Evolutionary conservation across 2,113 vertebrate species (phyloP).

Genomic region (Melospiza melodia): DNA sequence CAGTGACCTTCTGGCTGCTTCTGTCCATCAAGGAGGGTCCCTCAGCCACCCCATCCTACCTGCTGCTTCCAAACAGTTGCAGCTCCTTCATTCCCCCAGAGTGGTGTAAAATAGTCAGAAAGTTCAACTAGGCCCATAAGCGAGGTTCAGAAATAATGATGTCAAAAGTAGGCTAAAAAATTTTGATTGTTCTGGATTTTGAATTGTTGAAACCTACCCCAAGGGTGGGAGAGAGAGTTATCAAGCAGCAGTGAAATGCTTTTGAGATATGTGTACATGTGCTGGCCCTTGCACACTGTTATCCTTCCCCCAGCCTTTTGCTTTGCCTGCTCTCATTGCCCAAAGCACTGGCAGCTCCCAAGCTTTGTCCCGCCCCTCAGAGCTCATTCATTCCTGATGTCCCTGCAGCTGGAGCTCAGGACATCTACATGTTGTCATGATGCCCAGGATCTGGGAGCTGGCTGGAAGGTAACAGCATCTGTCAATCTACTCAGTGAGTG

Average conservation of each 20-base stretch:
- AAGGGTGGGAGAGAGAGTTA: neutral
- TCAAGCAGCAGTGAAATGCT: neutral
- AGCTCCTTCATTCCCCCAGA: neutral
- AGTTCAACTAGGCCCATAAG: neutral
- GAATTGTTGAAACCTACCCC: neutral
- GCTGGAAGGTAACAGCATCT: neutral
- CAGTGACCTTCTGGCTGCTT: neutral
- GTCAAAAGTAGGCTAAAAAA: accelerated
- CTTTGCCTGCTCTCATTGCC: neutral
- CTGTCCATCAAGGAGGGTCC: neutral
- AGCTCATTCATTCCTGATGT: neutral
- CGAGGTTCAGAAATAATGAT: neutral
- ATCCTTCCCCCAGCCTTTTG: neutral
- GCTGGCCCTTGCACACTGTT: neutral
- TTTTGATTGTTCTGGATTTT: neutral
- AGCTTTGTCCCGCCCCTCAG: neutral
- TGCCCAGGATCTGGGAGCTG: neutral
- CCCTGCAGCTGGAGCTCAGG: neutral
- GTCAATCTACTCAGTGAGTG: neutral
- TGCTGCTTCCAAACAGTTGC: neutral
- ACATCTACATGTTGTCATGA: neutral
- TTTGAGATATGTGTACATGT: neutral
- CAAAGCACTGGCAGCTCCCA: neutral
- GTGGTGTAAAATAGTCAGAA: neutral
- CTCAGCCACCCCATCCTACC: neutral